Base-by-base conservation (phyloP, 2,888 invertebrate species). In the Nycteola revayana region DNA sequence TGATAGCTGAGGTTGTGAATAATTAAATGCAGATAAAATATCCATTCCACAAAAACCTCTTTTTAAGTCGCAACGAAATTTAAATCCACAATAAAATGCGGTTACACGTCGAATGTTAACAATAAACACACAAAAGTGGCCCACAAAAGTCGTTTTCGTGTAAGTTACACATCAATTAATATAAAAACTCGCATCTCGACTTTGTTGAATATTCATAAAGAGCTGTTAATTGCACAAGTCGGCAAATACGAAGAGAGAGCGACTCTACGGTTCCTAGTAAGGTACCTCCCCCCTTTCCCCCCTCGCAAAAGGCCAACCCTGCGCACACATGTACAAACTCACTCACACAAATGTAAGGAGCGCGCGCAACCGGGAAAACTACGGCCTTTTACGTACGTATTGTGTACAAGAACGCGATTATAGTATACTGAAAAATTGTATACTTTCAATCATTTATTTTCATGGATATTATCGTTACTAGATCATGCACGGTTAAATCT, bases 311-410 rank as follows among this genome's bases (percentile, higher is more conserved):
- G 84, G 76, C 83, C 78, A 83, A 78, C 79, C 82, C 75, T 64
- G 64, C 55, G 43, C 70, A 60, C 63, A 62, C 70, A 55, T 31
- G 38, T 52, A 43, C 51, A 53, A 34, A 26, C 1, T 7, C 49
- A 66, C 75, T 38, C 77, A 75, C 72, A 74, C 74, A 65, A 8
- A 31, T 1, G 34, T 40, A 52, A 49, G 56, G 49, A 58, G 85
- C 87, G 87, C 87, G 87, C 87, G 85, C 87, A 86, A 70, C 73
- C 71, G 78, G 86, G 85, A 87, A 87, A 87, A 84, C 84, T 87
- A 85, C 84, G 75, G 78, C 72, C 78, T 83, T 85, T 87, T 84
- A 82, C 84, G 77, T 82, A 77, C 78, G 75, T 78, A 83, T 80
- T 84, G 86, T 86, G 85, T 82, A 81, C 71, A 75, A 77, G 76